phyloP scores from a whole-genome alignment of 1,140 invertebrate species.

The Pogonomyrmex barbatus region DNA sequence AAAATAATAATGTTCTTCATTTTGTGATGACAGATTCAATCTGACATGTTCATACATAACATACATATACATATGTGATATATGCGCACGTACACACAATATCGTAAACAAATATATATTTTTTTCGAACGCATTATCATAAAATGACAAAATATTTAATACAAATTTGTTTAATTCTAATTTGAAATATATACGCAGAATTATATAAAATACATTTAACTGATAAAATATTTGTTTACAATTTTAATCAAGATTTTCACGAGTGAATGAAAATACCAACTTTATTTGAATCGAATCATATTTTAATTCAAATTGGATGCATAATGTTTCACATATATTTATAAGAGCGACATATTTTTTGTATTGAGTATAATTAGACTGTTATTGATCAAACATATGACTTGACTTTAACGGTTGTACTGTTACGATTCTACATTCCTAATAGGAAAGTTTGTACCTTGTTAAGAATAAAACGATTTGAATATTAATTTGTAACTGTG shows the following conservation, averaged over 20 bases:
- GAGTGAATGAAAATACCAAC: neutral
- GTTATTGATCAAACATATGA: conserved; percentile 57
- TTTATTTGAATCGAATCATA: neutral
- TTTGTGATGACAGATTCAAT: neutral
- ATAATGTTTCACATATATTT: neutral
- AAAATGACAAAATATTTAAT: conserved; percentile 24
- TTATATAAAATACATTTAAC: neutral
- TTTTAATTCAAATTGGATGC: neutral
- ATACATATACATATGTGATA: neutral
- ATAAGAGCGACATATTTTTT: neutral
- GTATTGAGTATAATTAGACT: neutral
- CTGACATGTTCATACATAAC: neutral
- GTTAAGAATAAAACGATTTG: conserved; percentile 49
- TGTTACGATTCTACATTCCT: neutral
- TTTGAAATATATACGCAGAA: conserved; percentile 16
- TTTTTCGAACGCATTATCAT: neutral
- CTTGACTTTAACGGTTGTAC: neutral
- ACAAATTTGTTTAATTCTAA: conserved; percentile 3
- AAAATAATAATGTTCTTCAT: conserved; percentile 14
- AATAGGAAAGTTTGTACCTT: conserved; percentile 22
- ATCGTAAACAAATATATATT: neutral
- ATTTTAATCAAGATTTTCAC: neutral
- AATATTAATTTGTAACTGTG: conserved; percentile 9
- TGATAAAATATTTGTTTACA: conserved; percentile 17
- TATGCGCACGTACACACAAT: too few relatives aligned